A percentile compares a stretch with the other conserved stretches of the same genome.
Evolutionary conservation across 1,140 invertebrate species (phyloP).

Genomic region (Tetramorium alpestre): DNA sequence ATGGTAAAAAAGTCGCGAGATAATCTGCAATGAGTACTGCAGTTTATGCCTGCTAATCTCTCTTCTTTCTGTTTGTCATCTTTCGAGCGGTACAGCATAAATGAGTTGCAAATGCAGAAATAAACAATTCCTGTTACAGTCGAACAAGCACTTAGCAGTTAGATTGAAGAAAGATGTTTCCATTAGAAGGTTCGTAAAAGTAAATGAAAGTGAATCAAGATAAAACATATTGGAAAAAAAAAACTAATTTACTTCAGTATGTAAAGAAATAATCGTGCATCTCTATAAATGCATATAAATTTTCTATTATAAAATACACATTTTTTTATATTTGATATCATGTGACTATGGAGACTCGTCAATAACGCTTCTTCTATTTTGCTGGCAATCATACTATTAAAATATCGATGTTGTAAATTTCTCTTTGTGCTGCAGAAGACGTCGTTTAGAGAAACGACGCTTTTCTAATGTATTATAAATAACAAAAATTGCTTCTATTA

Average conservation of each 20-base stretch:
- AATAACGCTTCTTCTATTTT: neutral
- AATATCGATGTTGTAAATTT: neutral
- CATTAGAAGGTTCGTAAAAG: neutral
- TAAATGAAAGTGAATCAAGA: neutral
- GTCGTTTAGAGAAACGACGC: neutral
- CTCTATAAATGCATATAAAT: neutral
- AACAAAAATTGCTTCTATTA: neutral
- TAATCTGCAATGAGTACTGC: neutral
- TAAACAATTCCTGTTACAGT: neutral
- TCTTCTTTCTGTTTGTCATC: neutral
- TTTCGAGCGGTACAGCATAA: neutral
- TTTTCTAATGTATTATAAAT: conserved; percentile 4
- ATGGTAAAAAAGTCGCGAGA: neutral
- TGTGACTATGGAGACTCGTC: neutral
- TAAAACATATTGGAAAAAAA: neutral
- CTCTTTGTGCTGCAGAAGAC: neutral
- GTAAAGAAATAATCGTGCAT: neutral
- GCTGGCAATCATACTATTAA: neutral
- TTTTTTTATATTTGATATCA: neutral
- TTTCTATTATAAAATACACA: neutral
- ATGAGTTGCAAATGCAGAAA: neutral
- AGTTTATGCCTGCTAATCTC: neutral
- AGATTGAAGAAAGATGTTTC: neutral
- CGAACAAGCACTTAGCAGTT: neutral
- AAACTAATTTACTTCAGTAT: neutral